A percentile compares a stretch with the other conserved stretches of the same genome.
Evolutionary conservation across 1,140 invertebrate species (phyloP).

Genomic region (Brachionus plicatilis): DNA sequence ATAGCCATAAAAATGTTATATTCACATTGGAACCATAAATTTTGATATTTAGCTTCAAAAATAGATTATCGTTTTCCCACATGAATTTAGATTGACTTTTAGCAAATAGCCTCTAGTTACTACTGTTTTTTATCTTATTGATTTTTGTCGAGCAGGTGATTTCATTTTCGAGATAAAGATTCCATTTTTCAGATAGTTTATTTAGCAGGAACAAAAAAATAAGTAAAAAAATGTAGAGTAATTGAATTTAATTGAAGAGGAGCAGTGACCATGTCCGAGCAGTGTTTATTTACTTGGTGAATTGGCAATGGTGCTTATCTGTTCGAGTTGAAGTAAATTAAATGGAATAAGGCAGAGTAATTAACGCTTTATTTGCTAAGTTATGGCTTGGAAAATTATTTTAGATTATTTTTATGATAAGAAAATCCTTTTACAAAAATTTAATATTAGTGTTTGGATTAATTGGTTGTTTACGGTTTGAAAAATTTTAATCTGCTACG

Average conservation of each 20-base stretch:
- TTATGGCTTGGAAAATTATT: background rate
- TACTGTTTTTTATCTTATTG: slow-evolving; percentile 1
- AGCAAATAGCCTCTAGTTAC: slow-evolving; percentile 5
- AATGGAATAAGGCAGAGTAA: background rate
- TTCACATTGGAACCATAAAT: slow-evolving; percentile 12
- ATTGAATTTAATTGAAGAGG: background rate
- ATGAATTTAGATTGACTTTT: background rate
- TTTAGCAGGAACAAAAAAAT: background rate
- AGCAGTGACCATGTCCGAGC: background rate
- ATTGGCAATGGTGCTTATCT: background rate
- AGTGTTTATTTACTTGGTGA: background rate
- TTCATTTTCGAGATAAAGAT: background rate
- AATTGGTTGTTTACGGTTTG: background rate
- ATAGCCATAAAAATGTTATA: background rate
- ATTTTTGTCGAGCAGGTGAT: slow-evolving; percentile 4
- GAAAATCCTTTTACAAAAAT: too few relatives aligned
- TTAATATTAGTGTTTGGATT: background rate
- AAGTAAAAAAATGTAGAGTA: background rate
- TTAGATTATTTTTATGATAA: too few relatives aligned
- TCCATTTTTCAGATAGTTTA: background rate
- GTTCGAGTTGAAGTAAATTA: background rate
- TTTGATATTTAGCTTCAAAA: background rate
- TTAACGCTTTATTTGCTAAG: background rate
- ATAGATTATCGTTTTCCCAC: background rate
- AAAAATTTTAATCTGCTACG: background rate